These are phyloP conservation scores for Tonatia bakeri DNA, from an alignment of 2,113 vertebrate species.

Conservation along the genomic window DNA sequence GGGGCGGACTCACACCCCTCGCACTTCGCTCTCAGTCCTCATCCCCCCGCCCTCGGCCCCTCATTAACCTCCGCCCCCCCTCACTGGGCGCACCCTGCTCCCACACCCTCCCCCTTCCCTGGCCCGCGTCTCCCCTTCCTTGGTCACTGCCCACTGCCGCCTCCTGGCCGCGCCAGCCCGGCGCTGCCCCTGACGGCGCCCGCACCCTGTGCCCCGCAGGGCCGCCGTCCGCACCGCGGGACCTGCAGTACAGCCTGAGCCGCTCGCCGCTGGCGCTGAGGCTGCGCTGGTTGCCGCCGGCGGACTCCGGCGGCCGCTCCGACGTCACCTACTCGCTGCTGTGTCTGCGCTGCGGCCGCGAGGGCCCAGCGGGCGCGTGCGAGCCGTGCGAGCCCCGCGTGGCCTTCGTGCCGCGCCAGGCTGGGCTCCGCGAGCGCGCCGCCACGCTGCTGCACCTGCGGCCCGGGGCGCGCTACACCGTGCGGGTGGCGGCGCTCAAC, in stretches of 20 bases:
- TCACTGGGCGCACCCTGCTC: not conserved
- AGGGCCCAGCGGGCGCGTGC: slow-evolving; percentile 77
- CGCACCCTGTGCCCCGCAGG: slow-evolving; percentile 77
- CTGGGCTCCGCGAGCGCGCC: slow-evolving; percentile 86
- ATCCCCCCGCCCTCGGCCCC: not conserved
- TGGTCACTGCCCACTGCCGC: not conserved
- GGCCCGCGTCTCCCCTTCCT: accelerated
- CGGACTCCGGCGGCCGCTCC: slow-evolving; percentile 86
- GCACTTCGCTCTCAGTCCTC: not conserved
- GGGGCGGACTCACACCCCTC: not conserved
- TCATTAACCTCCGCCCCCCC: not conserved
- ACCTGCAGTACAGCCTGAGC: slow-evolving; percentile 90
- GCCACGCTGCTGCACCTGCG: slow-evolving; percentile 93
- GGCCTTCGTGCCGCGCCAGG: slow-evolving; percentile 94
- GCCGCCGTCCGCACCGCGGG: slow-evolving; percentile 89
- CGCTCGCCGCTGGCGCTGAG: slow-evolving; percentile 89
- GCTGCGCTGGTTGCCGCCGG: slow-evolving; percentile 88
- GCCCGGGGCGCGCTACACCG: slow-evolving; percentile 91
- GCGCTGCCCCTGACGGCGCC: not conserved
- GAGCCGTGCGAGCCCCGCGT: slow-evolving; percentile 88
- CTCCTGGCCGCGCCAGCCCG: not conserved
- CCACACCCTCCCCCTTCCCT: not conserved
- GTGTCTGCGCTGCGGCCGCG: slow-evolving; percentile 84
- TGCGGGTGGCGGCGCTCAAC: slow-evolving; percentile 90
- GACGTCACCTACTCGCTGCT: slow-evolving; percentile 92